Conservation (phyloP, 2,888 invertebrate species). For the Papilio gigon region DNA sequence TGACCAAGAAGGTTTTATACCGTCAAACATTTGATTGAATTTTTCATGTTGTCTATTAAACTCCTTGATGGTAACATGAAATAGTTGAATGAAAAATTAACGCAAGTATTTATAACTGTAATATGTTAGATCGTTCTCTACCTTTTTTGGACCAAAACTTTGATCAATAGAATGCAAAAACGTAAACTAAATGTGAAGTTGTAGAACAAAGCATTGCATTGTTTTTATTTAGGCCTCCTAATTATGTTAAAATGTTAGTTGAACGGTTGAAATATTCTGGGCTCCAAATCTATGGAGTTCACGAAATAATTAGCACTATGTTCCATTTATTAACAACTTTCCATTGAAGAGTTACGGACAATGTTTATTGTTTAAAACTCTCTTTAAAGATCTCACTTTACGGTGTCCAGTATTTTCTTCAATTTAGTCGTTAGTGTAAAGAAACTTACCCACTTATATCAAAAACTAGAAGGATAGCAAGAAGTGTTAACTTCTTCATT, state of each 20-base stretch:
- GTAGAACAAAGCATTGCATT: slow-evolving; percentile 5
- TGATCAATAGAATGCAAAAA: background rate
- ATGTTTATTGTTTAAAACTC: slow-evolving; percentile 13
- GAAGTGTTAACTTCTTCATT: background rate
- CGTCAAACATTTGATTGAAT: too few species aligned
- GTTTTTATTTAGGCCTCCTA: background rate
- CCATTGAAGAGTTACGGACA: background rate
- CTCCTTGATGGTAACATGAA: too few species aligned
- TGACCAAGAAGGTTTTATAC: too few species aligned
- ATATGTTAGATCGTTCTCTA: too few species aligned
- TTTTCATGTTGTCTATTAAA: too few species aligned
- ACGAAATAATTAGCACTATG: slow-evolving; percentile 3
- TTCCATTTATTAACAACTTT: slow-evolving; percentile 6
- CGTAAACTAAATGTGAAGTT: background rate
- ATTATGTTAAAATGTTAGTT: background rate
- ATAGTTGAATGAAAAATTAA: too few species aligned
- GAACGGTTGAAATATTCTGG: slow-evolving; percentile 1
- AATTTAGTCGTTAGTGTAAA: too few species aligned
- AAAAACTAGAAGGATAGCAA: slow-evolving; percentile 9
- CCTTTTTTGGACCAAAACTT: background rate
- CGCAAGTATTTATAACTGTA: too few species aligned
- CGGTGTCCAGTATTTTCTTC: too few species aligned
- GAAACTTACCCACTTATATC: slow-evolving; percentile 9
- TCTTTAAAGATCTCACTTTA: too few species aligned
- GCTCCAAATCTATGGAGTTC: slow-evolving; percentile 4